A percentile compares a stretch with the other conserved stretches of the same genome.
phyloP scores from a whole-genome alignment of 2,797 vertebrate genomes.

The Pogonophryne albipinna region DNA sequence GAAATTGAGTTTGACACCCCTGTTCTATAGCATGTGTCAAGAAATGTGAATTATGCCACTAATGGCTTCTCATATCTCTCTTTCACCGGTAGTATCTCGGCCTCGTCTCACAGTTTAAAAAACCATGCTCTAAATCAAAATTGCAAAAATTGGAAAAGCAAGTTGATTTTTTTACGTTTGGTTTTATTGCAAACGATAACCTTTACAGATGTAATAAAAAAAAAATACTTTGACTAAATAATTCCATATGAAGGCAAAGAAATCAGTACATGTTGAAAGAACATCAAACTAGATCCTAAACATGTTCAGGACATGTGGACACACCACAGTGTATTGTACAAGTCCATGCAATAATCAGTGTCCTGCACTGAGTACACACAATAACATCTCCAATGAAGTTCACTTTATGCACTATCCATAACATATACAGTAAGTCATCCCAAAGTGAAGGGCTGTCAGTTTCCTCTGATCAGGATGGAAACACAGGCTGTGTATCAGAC shows the following conservation, averaged over 20 bases:
- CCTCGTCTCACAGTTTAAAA: too few species aligned
- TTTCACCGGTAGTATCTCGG: too few species aligned
- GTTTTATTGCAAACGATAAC: slow-evolving; percentile 32
- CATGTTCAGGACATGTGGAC: slow-evolving; percentile 4
- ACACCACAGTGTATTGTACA: slow-evolving; percentile 35
- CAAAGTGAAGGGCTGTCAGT: not conserved
- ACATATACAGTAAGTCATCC: slow-evolving; percentile 23
- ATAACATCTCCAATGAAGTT: slow-evolving; percentile 39
- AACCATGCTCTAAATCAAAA: not conserved
- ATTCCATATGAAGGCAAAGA: slow-evolving; percentile 29
- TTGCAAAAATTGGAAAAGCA: not conserved
- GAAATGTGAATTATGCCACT: too few species aligned
- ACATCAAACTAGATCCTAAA: slow-evolving; percentile 13
- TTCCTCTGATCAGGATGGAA: slow-evolving; percentile 20
- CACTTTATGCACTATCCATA: slow-evolving; percentile 24
- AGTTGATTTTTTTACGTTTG: not conserved
- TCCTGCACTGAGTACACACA: slow-evolving; percentile 69
- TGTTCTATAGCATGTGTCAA: too few species aligned
- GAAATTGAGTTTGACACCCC: too few species aligned
- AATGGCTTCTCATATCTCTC: too few species aligned
- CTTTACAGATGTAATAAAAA: slow-evolving; percentile 23
- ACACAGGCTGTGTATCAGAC: not conserved
- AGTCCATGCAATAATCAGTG: slow-evolving; percentile 53
- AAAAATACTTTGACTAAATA: slow-evolving; percentile 17
- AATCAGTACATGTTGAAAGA: slow-evolving; percentile 12